Evolutionary conservation across 2,797 vertebrate species (phyloP).

Genomic region (Clarias laeviceps): DNA sequence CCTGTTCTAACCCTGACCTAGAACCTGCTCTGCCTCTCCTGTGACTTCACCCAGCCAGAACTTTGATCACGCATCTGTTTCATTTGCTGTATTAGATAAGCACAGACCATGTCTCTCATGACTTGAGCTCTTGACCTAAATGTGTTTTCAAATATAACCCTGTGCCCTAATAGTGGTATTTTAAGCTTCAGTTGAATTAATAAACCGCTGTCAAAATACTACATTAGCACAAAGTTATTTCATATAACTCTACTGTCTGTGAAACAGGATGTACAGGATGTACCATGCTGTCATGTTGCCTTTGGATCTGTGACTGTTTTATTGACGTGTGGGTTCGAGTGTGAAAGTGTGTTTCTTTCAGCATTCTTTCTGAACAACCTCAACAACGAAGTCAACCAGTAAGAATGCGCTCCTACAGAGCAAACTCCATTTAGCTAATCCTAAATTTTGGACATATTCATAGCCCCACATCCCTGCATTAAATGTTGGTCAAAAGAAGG

Average conservation of each 20-base stretch:
- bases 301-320: slow-evolving; percentile 22
- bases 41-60: slow-evolving; percentile 48
- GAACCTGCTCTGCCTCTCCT: slow-evolving; percentile 44
- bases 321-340: not conserved
- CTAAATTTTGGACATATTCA: slow-evolving; percentile 48
- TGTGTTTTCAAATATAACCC: slow-evolving; percentile 56
- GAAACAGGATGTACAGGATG: slow-evolving; percentile 8
- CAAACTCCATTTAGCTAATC: slow-evolving; percentile 51
- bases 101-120: slow-evolving; percentile 34
- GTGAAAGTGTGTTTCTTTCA: slow-evolving; percentile 16
- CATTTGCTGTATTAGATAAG: slow-evolving; percentile 47
- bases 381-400: slow-evolving; percentile 47
- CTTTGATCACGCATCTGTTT: slow-evolving; percentile 56
- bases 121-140: slow-evolving; percentile 54
- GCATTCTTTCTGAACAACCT: slow-evolving; percentile 40
- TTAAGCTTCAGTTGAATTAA: slow-evolving; percentile 42
- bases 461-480: slow-evolving; percentile 48
- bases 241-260: not conserved
- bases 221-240: slow-evolving; percentile 5
- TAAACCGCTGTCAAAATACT: slow-evolving; percentile 35
- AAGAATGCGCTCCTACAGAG: slow-evolving; percentile 33
- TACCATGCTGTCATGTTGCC: slow-evolving; percentile 9
- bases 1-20: slow-evolving; percentile 48
- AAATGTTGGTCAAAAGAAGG: slow-evolving; percentile 58
- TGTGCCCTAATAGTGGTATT: slow-evolving; percentile 28